phyloP scores from a whole-genome alignment of 2,113 vertebrate species.

The Casuarius casuarius region DNA sequence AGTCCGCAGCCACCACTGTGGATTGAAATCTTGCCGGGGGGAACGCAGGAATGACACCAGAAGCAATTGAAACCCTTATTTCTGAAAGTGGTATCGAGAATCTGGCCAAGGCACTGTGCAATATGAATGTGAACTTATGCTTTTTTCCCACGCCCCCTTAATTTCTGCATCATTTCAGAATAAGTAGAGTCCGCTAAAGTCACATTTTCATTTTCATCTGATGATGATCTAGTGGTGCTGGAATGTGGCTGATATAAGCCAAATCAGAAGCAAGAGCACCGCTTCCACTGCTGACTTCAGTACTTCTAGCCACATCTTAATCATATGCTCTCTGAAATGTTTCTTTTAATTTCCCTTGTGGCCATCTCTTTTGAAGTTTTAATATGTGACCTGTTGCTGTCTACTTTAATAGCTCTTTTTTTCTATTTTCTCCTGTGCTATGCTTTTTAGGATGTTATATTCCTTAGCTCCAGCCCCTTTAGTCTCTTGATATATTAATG shows the following conservation, averaged over 20 bases:
- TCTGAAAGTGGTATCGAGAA: not conserved
- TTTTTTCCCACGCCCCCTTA: not conserved
- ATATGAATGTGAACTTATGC: not conserved
- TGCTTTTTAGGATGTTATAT: not conserved
- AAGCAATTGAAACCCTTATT: accelerated
- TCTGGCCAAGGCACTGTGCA: not conserved
- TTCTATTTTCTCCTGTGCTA: not conserved
- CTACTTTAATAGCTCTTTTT: not conserved
- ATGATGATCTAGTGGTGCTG: not conserved
- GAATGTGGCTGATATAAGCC: not conserved
- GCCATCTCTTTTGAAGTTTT: constrained; percentile 29
- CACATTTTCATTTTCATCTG: constrained; percentile 9
- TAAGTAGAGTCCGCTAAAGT: not conserved
- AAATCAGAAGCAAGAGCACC: constrained; percentile 27
- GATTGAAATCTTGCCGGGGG: not conserved
- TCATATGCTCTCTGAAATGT: constrained; percentile 28
- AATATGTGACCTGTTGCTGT: constrained; percentile 37
- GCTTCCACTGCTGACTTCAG: constrained; percentile 25
- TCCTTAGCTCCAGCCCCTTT: not conserved
- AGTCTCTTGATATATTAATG: constrained; percentile 3
- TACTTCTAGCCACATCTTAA: constrained; percentile 33
- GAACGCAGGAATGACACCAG: not conserved
- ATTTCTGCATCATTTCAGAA: not conserved
- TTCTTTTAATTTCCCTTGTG: constrained; percentile 31
- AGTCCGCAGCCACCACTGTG: not conserved